Base-by-base conservation (phyloP, 2,888 invertebrate species). In the Alloscopus bannaensis region DNA sequence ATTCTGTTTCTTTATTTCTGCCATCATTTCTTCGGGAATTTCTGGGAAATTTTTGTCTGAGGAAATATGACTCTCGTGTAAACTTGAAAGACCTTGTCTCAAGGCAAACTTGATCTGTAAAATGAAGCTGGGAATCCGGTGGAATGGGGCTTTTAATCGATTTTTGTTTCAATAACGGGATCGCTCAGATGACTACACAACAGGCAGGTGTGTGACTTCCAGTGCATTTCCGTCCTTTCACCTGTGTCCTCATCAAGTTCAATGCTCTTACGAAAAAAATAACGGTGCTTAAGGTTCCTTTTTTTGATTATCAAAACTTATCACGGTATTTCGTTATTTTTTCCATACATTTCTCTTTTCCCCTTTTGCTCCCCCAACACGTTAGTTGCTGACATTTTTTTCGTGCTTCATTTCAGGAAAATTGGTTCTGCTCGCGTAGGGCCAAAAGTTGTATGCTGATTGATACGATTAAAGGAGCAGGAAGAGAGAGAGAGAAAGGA, bases 271-370 rank as follows among this genome's bases (percentile, higher is more conserved):
- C 4, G 6, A 3, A 62, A 45, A 16, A 4, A 11, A 45, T 45
- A 45, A 62, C 62, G 62, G 62, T 24, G 42, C 42, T 62, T 62
- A 22, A 42, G 62, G 62, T 42, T 62, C 24, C 40, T 28, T 29
- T n/a, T n/a, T 16, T 59, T n/a, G 6, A 8, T 29, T 22, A 20
- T 18, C 52, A 26, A n/a, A 22, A 29, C 59, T n/a, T 18, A 28
- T 29, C 18, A 29, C 13, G 45, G 45, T 3, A 45, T 16, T 36
- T 36, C 36, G 36, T 13, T 8, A n/a, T n/a, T n/a, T n/a, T n/a
- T n/a, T n/a, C n/a, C n/a, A n/a, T n/a, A n/a, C n/a, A n/a, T n/a
- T n/a, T n/a, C n/a, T n/a, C n/a, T n/a, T n/a, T n/a, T n/a, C n/a
- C n/a, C n/a, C 36, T 36, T 36, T 36, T 13, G 36, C 36, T 36